A percentile compares a stretch with the other conserved stretches of the same genome.
phyloP scores from a whole-genome alignment of 2,113 vertebrate genomes.

The Anarhynchus alexandrinus region DNA sequence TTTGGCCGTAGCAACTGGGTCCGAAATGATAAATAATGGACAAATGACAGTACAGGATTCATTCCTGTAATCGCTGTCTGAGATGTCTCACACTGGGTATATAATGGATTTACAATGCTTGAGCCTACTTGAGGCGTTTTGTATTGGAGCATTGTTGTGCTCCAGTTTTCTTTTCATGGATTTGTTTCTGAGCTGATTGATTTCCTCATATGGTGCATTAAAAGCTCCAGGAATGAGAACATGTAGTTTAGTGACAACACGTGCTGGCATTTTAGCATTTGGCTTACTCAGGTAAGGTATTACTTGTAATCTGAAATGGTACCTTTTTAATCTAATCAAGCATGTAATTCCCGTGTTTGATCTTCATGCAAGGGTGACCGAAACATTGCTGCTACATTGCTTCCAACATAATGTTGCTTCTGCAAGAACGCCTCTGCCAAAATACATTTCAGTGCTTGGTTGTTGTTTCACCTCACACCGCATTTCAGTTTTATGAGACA shows the following conservation, averaged over 20 bases:
- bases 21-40: neutral
- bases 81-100: neutral
- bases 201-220: neutral
- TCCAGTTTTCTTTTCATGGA: neutral
- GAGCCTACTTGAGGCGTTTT: neutral
- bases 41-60: neutral
- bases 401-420: neutral
- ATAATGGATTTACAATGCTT: neutral
- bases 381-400: neutral
- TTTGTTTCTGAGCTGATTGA: neutral
- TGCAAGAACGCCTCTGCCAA: neutral
- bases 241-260: neutral
- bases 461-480: neutral
- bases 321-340: neutral
- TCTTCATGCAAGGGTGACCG: neutral
- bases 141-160: neutral
- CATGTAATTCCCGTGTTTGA: neutral
- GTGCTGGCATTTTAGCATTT: neutral
- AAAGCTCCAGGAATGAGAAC: neutral
- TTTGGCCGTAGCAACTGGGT: neutral
- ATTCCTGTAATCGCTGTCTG: neutral
- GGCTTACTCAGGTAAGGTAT: neutral
- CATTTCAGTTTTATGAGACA: neutral
- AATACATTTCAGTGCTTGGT: accelerated
- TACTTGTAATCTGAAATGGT: neutral